Base-by-base conservation (phyloP, 2,888 invertebrate species). In the Balanococcus diminutus region DNA sequence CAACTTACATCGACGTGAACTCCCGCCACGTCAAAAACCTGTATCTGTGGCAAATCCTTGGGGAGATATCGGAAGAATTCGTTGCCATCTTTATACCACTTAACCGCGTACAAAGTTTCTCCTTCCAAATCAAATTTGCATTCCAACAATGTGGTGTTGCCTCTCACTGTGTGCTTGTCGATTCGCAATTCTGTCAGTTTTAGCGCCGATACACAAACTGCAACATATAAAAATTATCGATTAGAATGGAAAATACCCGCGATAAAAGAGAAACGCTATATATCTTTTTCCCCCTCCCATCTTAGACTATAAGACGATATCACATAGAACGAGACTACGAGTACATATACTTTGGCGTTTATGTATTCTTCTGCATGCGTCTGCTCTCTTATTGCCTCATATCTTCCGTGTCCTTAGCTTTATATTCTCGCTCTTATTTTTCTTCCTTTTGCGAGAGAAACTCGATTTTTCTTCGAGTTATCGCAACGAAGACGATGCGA, bases 1-100 rank as follows among this genome's bases (percentile, higher is more conserved):
- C 81, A 81, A 93, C 96, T 95, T 91, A 96, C 96, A 91, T 96
- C 95, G 56, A 96, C 96, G 89, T 94, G 93, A 87, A 96, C 95
- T 88, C 96, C 96, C 0, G 94, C 94, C 88, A 95, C 91, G 84
- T 92, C 92, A 90, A 96, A 96, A 89, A 94, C 93, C 90, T 95
- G 94, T 61, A 94, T 93, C 1, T 95, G 95, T 87, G 96, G 96
- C 89, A 92, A 92, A 90, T 96, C 96, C 85, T 94, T 92, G 25
- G 96, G 96, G 88, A 96, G 95, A 90, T 94, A 96, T 87, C 96
- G 92, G 91, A 95, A 96, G 91, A 96, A 96, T 91, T 96, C 96
- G 90, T 95, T 93, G 88, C 96, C 96, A 90, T 96, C 96, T 90
- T 96, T 96, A 91, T 96, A 96, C 96, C 96, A 96, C 91, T 96